Evolutionary conservation across 2,797 vertebrate species (phyloP).

Genomic region (Vespertilio murinus): DNA sequence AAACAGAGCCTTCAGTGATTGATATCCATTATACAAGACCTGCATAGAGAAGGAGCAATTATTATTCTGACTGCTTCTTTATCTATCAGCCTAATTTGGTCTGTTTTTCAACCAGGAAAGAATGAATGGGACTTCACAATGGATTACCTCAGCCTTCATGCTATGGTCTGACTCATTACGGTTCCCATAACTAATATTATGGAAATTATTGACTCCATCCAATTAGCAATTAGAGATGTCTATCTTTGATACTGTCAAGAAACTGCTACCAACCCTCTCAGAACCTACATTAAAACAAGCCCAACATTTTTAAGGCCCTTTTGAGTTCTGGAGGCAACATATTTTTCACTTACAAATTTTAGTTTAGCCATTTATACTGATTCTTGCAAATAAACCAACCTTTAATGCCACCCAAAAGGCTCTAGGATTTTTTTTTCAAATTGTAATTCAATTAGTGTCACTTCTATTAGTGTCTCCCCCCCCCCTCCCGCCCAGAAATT

Average conservation of each 20-base stretch:
- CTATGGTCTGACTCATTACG: not conserved
- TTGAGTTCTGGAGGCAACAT: not conserved
- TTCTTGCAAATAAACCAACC: not conserved
- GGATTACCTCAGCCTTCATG: constrained; percentile 21
- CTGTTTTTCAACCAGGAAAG: not conserved
- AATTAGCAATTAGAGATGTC: not conserved
- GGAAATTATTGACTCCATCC: not conserved
- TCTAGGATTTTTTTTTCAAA: not conserved
- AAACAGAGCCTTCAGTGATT: constrained; percentile 20
- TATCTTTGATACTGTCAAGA: not conserved
- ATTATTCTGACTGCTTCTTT: not conserved
- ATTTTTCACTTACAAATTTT: not conserved
- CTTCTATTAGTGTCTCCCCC: not conserved
- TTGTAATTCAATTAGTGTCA: not conserved
- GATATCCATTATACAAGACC: not conserved
- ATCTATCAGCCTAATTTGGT: not conserved
- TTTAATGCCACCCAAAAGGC: not conserved
- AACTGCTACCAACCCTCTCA: not conserved
- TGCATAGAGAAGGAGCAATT: not conserved
- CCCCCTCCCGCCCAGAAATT: not conserved
- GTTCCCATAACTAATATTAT: not conserved
- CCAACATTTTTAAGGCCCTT: not conserved
- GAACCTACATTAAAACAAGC: not conserved
- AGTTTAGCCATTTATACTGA: not conserved
- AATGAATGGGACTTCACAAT: constrained; percentile 24